phyloP scores from a whole-genome alignment of 2,797 vertebrate genomes.

The Chloroceryle amazona region DNA sequence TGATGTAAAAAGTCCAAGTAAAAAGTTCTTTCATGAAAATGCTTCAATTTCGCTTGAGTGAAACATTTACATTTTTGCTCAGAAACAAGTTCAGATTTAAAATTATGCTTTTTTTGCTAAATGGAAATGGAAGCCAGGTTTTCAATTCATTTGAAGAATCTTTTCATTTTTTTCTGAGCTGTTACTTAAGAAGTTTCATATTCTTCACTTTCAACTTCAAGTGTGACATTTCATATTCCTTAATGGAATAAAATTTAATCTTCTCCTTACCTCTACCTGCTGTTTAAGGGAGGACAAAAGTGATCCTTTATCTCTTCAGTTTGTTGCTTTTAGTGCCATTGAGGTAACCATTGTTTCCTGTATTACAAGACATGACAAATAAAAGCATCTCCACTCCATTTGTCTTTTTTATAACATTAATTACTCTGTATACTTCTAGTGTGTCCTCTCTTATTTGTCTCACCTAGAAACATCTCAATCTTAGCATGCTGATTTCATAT shows the following conservation, averaged over 20 bases:
- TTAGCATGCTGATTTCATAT: neutral
- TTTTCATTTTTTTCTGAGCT: neutral
- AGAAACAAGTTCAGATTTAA: neutral
- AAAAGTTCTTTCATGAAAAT: neutral
- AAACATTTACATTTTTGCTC: neutral
- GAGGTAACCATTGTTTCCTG: neutral
- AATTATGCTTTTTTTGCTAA: neutral
- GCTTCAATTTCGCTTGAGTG: neutral
- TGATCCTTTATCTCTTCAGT: neutral
- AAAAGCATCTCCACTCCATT: neutral
- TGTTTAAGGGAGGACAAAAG: neutral
- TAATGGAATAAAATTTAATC: neutral
- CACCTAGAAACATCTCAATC: constrained; percentile 49
- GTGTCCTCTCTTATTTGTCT: constrained; percentile 42
- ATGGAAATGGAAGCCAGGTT: neutral
- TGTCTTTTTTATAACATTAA: constrained; percentile 8
- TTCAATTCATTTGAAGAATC: neutral
- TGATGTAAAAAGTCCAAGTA: neutral
- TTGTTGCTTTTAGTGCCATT: neutral
- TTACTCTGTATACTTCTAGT: neutral
- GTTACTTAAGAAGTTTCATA: neutral
- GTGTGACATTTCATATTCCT: neutral
- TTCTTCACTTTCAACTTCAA: neutral
- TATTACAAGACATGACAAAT: neutral
- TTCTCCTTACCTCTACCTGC: neutral